Evolutionary conservation across 2,888 invertebrate species (phyloP), one percentile per base, ranked within the genome.

Genomic region (Chelonus formosanus): DNA sequence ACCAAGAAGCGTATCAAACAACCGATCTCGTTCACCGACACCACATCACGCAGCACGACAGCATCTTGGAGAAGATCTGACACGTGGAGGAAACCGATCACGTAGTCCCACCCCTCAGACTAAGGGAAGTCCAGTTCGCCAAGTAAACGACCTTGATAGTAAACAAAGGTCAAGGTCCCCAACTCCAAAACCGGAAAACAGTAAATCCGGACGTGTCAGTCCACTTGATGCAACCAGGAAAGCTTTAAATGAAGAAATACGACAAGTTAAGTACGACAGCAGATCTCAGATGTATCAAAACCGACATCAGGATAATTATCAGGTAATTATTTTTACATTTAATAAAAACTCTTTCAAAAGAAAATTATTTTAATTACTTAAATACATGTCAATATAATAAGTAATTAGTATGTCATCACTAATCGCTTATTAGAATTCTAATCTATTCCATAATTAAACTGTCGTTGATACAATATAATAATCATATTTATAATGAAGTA

Each of bases 61-160:
- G 34, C 54, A 60, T 50, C 72, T 70, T 55, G 77, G 76, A 32
- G 74, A 77, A 44, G 77, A 76, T 48, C 63, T 76, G 52, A 75
- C 73, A 67, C 76, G 75, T 62, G 67, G 59, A 32, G 72, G 65
- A 50, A 85, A 84, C 75, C 85, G 86, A 70, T 87, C 86, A 68
- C 84, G 86, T 68, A 87, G 85, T 80, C 87, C 85, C 36, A 88
- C 85, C 68, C 86, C 84, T 53, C 87, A 84, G 77, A 86, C 80
- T 73, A 88, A 85, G 79, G 83, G 76, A 74, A 85, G 78, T 71
- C 79, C 78, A 35, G 73, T 68, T 45, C 78, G 77, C 62, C 79
- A 80, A 47, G 56, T 67, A 36, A 73, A 73, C 50, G 75, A 78
- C 69, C 71, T 77, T 50, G 73, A 70, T 36, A 80, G 60, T 34